phyloP scores from a whole-genome alignment of 2,888 invertebrate species.

The Tetragonula carbonaria region DNA sequence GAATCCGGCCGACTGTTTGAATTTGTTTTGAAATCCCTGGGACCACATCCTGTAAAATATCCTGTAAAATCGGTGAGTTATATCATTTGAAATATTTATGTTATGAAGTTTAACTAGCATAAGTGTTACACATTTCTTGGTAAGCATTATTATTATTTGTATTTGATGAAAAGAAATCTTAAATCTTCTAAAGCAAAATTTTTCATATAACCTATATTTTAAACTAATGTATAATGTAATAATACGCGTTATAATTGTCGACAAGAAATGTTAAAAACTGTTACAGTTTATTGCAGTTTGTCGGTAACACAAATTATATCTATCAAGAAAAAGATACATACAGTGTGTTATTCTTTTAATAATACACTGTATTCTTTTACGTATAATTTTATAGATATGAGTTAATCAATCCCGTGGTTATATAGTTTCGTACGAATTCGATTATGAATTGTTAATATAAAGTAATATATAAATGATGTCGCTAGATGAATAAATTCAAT shows the following conservation, averaged over 20 bases:
- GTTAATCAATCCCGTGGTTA: too few species aligned
- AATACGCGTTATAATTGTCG: too few species aligned
- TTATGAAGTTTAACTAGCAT: not conserved
- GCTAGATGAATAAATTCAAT: not conserved
- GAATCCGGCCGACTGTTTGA: not conserved
- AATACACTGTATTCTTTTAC: not conserved
- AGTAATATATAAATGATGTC: too few species aligned
- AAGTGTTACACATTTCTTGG: not conserved
- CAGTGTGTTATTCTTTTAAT: not conserved
- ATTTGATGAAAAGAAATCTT: not conserved
- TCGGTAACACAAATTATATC: not conserved
- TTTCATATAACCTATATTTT: not conserved
- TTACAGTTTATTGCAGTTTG: not conserved
- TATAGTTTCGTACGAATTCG: too few species aligned
- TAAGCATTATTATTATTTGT: not conserved
- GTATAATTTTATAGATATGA: too few species aligned
- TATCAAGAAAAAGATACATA: not conserved
- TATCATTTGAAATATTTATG: not conserved
- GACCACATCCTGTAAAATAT: not conserved
- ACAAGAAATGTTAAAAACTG: too few species aligned
- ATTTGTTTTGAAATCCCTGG: slow-evolving; percentile 16
- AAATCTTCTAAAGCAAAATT: not conserved
- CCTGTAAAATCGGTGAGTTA: slow-evolving; percentile 36
- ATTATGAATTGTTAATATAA: too few species aligned
- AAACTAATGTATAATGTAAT: not conserved